These are phyloP conservation scores for Indicator indicator DNA, from an alignment of 2,113 vertebrate genomes.

Conservation along the genomic window DNA sequence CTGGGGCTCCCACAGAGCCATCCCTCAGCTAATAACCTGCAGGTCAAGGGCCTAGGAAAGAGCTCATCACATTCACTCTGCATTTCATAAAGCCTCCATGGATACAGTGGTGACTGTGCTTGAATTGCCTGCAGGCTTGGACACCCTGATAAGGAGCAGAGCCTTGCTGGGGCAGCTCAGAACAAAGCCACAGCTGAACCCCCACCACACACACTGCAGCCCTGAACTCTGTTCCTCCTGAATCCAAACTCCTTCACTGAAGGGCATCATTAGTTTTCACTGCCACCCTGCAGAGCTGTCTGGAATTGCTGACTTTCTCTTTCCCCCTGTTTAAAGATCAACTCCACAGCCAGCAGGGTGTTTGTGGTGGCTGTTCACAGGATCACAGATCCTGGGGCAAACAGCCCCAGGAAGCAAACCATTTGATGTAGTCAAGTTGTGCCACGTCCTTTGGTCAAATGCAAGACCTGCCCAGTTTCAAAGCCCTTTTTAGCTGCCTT, in stretches of 20 bases:
- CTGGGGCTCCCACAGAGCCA: neutral
- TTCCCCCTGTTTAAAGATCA: neutral
- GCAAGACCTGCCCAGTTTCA: neutral
- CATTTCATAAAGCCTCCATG: neutral
- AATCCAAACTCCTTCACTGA: neutral
- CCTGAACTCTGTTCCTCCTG: neutral
- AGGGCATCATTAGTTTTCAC: neutral
- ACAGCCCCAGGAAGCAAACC: neutral
- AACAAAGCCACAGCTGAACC: neutral
- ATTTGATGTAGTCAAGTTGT: neutral
- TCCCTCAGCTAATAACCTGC: neutral
- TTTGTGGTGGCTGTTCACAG: too few relatives aligned
- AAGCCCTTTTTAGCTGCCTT: neutral
- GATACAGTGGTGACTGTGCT: neutral
- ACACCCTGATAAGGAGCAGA: neutral
- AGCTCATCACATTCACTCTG: neutral
- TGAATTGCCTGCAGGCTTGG: neutral
- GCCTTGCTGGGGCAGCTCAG: neutral
- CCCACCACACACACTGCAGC: neutral
- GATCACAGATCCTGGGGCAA: too few relatives aligned
- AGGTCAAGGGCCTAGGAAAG: neutral
- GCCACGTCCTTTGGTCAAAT: neutral
- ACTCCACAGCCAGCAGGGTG: neutral
- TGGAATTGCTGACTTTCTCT: neutral
- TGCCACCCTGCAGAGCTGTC: neutral